Conservation (phyloP, 2,797 vertebrate genomes). For the Thunnus albacares region DNA sequence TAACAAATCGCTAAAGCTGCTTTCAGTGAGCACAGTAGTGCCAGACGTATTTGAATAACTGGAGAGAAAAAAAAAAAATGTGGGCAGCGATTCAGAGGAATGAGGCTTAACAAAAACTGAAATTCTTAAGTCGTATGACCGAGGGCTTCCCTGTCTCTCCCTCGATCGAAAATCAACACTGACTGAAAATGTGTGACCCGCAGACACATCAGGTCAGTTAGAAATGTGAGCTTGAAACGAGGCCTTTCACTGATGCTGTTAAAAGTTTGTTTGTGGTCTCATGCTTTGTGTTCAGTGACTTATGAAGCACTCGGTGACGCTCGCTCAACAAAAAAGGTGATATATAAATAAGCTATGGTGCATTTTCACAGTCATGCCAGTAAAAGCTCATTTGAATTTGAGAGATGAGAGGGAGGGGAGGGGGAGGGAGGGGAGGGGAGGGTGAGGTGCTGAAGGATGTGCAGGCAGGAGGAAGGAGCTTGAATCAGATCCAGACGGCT, state of each 20-base stretch:
- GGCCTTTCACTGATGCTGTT: background rate
- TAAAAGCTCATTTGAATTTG: conserved; percentile 51
- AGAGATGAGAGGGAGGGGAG: background rate
- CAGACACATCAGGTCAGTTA: too few relatives aligned
- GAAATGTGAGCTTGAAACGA: background rate
- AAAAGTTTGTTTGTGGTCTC: background rate
- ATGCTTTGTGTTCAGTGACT: conserved; percentile 4
- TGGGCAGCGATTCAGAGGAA: too few relatives aligned
- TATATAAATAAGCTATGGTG: conserved; percentile 43
- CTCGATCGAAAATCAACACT: too few relatives aligned
- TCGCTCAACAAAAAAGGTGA: background rate
- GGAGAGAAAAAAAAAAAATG: too few relatives aligned
- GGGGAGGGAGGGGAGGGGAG: background rate
- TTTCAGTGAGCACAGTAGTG: too few relatives aligned
- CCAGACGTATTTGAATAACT: too few relatives aligned
- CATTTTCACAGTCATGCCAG: conserved; percentile 13
- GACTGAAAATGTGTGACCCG: too few relatives aligned
- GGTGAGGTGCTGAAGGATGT: conserved; percentile 39
- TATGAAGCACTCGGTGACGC: background rate
- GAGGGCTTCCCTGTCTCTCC: too few relatives aligned
- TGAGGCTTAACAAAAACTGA: too few relatives aligned
- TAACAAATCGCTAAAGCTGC: too few relatives aligned
- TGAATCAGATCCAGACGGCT: conserved; percentile 59
- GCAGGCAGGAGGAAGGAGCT: conserved; percentile 41
- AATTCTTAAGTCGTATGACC: too few relatives aligned